Base-by-base conservation (phyloP, 2,888 invertebrate genomes). In the Scaptomyza flava region DNA sequence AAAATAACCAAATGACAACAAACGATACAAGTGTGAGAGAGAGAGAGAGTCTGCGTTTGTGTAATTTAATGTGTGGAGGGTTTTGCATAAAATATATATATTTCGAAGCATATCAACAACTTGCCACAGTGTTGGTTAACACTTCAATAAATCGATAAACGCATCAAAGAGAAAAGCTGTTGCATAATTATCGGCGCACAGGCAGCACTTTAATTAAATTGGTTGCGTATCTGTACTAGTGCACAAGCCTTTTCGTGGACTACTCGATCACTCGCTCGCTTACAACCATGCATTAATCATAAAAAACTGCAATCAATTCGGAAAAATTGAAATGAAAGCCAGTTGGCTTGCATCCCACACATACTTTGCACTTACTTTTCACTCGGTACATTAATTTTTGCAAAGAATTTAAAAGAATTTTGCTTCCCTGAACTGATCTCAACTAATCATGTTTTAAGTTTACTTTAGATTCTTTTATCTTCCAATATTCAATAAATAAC, bases 71-170 rank as follows among this genome's bases (percentile, higher is more conserved):
- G 34, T 60, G 58, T 27, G 17, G 17, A 1, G 17, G 17, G 17
- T 17, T 17, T 17, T 17, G 60, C 69, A 61, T 34, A 11, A 56
- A 46, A 53, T 56, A 54, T 56, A 54, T 42, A 58, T 17, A 17
- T 17, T 17, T 17, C 17, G 17, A 17, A 17, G 17, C 64, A 72
- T 84, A 81, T 84, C 82, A 84, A 70, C 81, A 76, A 76, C 86
- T 83, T 86, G 83, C 68, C 75, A 61, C 81, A 71, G 81, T 76
- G 79, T 76, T 81, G 81, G 87, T 81, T 81, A 81, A 81, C 81
- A 87, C 81, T 84, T 84, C 81, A 81, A 83, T 87, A 85, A 87
- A 87, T 87, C 87, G 87, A 83, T 83, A 87, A 87, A 77, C 69
- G 87, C 85, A 82, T 87, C 80, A 87, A 82, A 81, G 68, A 72